Conservation (phyloP, 2,797 vertebrate species). For the Otolemur crassicaudatus region DNA sequence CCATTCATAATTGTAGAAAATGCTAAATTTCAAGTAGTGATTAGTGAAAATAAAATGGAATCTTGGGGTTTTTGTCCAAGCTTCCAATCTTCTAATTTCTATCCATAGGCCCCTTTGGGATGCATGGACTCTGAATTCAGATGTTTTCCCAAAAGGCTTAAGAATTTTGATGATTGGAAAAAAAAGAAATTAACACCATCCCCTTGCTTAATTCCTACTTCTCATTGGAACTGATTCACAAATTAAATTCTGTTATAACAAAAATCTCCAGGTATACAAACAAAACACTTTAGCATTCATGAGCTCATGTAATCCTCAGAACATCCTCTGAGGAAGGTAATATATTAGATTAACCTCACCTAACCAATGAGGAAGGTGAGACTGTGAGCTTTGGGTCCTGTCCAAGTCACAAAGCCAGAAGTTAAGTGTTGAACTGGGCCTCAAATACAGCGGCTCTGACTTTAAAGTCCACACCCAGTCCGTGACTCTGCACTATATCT, state of each 20-base stretch:
- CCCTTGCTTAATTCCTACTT: conserved; percentile 18
- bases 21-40: conserved; percentile 11
- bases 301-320: conserved; percentile 9
- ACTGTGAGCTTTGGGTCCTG: neutral
- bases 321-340: neutral
- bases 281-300: neutral
- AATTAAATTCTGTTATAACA: neutral
- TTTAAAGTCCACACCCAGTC: neutral
- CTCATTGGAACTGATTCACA: conserved; percentile 4
- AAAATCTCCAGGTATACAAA: neutral
- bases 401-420: neutral
- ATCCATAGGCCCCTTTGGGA: neutral
- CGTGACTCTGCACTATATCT: too few species aligned
- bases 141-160: neutral
- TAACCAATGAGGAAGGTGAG: neutral
- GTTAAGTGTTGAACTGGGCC: neutral
- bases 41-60: conserved; percentile 8
- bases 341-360: neutral
- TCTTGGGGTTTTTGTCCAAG: neutral
- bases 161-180: neutral
- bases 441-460: neutral
- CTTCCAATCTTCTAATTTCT: neutral
- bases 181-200: neutral
- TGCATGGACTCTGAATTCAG: neutral
- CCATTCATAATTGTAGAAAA: neutral